phyloP scores from a whole-genome alignment of 2,888 invertebrate species.

The Tipula vernalis region DNA sequence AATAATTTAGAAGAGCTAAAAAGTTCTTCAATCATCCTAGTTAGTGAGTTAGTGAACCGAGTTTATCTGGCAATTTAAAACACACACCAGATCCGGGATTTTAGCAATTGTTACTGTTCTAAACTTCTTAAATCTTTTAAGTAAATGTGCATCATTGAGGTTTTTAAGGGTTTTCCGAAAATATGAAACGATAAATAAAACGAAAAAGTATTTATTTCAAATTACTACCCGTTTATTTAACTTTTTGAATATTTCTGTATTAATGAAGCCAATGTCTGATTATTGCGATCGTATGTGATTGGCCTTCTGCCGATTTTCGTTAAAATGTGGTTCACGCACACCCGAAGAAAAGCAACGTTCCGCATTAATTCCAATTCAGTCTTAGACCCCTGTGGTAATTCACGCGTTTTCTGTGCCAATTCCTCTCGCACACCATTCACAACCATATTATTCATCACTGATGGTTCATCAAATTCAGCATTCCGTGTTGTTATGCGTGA shows the following conservation, averaged over 20 bases:
- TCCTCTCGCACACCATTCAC: neutral
- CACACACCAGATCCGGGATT: no score
- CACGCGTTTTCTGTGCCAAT: neutral
- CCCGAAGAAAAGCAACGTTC: neutral
- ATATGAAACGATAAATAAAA: no score
- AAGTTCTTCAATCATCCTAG: no score
- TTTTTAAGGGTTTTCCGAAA: no score
- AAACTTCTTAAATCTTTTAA: no score
- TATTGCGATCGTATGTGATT: neutral
- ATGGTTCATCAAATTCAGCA: neutral
- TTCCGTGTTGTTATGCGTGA: neutral
- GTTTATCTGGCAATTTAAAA: no score
- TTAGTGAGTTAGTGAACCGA: no score
- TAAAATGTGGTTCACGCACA: neutral
- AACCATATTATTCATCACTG: neutral
- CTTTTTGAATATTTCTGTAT: slow-evolving; percentile 7
- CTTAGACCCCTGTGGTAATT: neutral
- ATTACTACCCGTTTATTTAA: neutral
- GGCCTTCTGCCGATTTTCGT: neutral
- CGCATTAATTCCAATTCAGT: neutral
- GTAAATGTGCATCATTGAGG: no score
- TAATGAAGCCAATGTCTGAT: neutral
- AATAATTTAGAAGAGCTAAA: no score
- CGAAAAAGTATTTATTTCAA: no score
- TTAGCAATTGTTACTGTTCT: no score